Conservation (phyloP, 2,888 invertebrate species). For the Epistrophe grossulariae region DNA sequence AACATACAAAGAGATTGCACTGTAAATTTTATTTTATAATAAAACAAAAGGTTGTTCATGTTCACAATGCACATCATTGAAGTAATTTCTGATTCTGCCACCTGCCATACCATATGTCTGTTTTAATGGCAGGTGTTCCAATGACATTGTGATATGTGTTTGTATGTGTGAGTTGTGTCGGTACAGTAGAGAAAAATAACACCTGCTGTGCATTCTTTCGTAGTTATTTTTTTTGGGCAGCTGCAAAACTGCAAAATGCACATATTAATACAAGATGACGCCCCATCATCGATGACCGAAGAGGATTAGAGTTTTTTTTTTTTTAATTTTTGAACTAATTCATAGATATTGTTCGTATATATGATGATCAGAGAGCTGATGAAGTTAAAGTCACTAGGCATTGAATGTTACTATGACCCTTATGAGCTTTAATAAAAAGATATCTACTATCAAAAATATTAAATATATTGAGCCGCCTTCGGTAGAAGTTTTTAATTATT, state of each 20-base stretch:
- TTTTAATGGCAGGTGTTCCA: constrained; percentile 33
- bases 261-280: neutral
- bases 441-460: too few relatives aligned
- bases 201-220: constrained; percentile 11
- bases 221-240: neutral
- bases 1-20: neutral
- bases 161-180: neutral
- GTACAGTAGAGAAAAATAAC: constrained; percentile 9
- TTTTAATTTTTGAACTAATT: too few relatives aligned
- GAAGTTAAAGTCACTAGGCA: too few relatives aligned
- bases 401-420: too few relatives aligned
- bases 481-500: too few relatives aligned
- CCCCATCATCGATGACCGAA: neutral
- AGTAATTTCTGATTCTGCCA: constrained; percentile 46
- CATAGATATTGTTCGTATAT: too few relatives aligned
- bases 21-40: constrained; percentile 6
- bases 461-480: too few relatives aligned
- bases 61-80: constrained; percentile 25
- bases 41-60: constrained; percentile 13
- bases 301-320: too few relatives aligned
- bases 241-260: constrained; percentile 1
- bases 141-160: constrained; percentile 9
- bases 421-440: too few relatives aligned
- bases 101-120: constrained; percentile 46
- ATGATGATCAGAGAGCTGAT: too few relatives aligned